Conservation (phyloP, 2,797 vertebrate genomes). For the Cheirogaleus major region DNA sequence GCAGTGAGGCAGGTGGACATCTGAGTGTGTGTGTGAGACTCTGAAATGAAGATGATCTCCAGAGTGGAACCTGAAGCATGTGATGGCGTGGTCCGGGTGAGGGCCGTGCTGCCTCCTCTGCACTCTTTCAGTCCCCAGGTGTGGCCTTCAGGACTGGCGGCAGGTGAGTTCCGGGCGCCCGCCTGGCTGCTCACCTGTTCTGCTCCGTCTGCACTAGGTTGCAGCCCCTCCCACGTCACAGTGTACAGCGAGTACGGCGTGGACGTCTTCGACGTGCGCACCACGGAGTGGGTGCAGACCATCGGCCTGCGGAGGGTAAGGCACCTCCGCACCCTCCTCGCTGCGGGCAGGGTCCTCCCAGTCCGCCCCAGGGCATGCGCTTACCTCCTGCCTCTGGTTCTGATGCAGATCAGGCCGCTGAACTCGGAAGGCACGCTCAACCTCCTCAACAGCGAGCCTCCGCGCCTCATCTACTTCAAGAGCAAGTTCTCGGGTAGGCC, state of each 20-base stretch:
- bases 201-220: conserved; percentile 87
- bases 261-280: conserved; percentile 95
- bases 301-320: conserved; percentile 94
- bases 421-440: conserved; percentile 95
- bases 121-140: neutral
- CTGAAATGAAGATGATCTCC: neutral
- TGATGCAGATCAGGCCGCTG: conserved; percentile 92
- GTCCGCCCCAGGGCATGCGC: accelerated
- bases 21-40: accelerated
- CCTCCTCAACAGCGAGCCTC: conserved; percentile 93
- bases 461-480: conserved; percentile 95
- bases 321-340: accelerated
- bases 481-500: conserved; percentile 88
- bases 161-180: neutral
- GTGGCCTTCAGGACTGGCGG: neutral
- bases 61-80: no score
- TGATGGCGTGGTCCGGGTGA: neutral
- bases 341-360: accelerated
- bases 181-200: neutral
- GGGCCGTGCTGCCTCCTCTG: neutral
- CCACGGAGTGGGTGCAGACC: conserved; percentile 97
- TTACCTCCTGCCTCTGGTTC: neutral
- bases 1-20: accelerated
- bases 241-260: conserved; percentile 97
- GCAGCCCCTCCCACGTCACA: conserved; percentile 92